Base-by-base conservation (phyloP, 2,113 vertebrate genomes). In the Buteo buteo region DNA sequence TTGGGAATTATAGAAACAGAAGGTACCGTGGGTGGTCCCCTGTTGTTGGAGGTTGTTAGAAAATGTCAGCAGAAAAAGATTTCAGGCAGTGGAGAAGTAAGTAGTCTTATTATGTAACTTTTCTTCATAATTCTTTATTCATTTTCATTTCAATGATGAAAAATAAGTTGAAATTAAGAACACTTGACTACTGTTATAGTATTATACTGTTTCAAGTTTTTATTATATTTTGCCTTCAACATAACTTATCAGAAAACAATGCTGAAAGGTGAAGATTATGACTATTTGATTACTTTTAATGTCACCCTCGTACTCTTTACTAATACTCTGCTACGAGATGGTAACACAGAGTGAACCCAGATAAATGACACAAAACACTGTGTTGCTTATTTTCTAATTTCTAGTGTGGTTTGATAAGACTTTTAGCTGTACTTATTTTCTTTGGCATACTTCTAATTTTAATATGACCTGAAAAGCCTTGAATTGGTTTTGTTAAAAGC, bases 21-120 rank as follows among this genome's bases (percentile, higher is more conserved):
- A 81, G 96, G 97, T 50, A 98, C 98, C 57, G 97, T 96, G 86
- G 98, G 98, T 36, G 98, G 97, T 24, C 99, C 99, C 10, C 91
- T 99, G 28, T 89, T 99, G 31, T 92, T 99, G 96, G 99, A 99
- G 88, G 97, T 99, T 57, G 95, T 99, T 90, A 98, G 97, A 95
- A 98, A 98, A 65, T 98, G 98, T 83, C 98, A 98, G 20, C 98
- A 98, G 78, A 97, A 96, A 31, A 98, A 94, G n/a, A 66, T 79
- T 31, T 82, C 95, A 7, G 21, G 82, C 50, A 45, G 40, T 26
- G 57, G 86, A 25, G 98, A 99, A 90, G 99, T 99, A 91, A 98
- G 96, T 94, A 77, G 24, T 42, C 4, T 45, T 67, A 62, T 82
- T 26, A 10, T 85, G 20, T 17, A 20, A 62, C 66, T 65, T 86